Evolutionary conservation across 2,797 vertebrate genomes (phyloP).

Genomic region (Cuniculus paca): DNA sequence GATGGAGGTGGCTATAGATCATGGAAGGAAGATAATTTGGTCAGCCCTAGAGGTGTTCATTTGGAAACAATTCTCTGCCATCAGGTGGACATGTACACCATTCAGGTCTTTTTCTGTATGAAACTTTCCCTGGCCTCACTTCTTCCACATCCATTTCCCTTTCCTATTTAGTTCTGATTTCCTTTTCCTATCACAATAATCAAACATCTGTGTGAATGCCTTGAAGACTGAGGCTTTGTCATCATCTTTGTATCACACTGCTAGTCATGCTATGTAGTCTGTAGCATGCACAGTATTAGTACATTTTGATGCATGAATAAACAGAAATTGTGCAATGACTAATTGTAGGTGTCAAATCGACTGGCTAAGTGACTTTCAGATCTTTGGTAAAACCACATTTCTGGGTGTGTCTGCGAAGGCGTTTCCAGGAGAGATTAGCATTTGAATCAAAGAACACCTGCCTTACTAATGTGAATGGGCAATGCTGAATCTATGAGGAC

Average conservation of each 20-base stretch:
- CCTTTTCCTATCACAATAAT: background rate
- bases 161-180: background rate
- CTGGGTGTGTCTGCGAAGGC: background rate
- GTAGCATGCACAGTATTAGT: background rate
- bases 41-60: background rate
- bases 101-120: background rate
- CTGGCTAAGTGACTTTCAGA: background rate
- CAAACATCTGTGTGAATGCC: background rate
- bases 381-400: background rate
- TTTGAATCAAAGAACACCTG: background rate
- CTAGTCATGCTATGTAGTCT: background rate
- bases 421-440: background rate
- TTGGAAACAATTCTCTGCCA: background rate
- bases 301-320: background rate
- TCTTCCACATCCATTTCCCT: background rate
- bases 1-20: background rate
- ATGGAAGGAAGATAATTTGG: background rate
- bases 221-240: background rate
- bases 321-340: background rate
- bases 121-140: background rate
- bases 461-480: background rate
- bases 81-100: background rate
- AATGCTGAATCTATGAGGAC: background rate
- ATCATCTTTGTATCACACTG: background rate
- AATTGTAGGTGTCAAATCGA: background rate